Conservation (phyloP, 2,113 vertebrate genomes). For the Miniopterus natalensis region DNA sequence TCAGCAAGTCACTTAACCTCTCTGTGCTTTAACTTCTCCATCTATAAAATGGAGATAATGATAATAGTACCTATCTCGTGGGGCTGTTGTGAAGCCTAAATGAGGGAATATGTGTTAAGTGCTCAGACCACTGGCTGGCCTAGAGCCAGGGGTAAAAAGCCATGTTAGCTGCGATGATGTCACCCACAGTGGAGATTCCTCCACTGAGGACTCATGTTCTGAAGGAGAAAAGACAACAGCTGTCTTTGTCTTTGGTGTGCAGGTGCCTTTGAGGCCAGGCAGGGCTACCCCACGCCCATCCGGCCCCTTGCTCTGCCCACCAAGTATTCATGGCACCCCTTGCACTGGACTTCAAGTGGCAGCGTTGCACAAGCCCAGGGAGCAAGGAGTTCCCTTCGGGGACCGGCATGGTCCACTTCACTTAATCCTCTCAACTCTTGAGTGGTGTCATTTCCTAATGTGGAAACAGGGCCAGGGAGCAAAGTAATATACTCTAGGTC, state of each 20-base stretch:
- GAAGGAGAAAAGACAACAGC: not conserved
- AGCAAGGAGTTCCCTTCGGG: not conserved
- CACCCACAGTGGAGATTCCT: not conserved
- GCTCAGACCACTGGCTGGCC: not conserved
- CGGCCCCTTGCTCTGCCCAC: not conserved
- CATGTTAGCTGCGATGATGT: not conserved
- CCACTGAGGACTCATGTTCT: not conserved
- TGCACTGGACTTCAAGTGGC: not conserved
- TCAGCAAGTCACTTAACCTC: not conserved
- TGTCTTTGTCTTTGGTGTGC: not conserved
- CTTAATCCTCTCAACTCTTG: not conserved
- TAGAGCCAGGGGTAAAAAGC: not conserved
- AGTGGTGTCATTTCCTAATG: not conserved
- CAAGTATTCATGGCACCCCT: not conserved
- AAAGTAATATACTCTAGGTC: not conserved
- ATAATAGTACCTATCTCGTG: not conserved
- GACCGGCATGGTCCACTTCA: no score
- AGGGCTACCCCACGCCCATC: not conserved
- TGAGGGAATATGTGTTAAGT: not conserved
- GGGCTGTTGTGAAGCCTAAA: not conserved
- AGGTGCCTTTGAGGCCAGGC: not conserved
- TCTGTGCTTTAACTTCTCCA: conserved; percentile 10
- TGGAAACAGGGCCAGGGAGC: not conserved
- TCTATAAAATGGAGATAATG: not conserved
- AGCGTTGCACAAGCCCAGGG: not conserved